Conservation (phyloP, 2,888 invertebrate species). For the Lycia hirtaria region DNA sequence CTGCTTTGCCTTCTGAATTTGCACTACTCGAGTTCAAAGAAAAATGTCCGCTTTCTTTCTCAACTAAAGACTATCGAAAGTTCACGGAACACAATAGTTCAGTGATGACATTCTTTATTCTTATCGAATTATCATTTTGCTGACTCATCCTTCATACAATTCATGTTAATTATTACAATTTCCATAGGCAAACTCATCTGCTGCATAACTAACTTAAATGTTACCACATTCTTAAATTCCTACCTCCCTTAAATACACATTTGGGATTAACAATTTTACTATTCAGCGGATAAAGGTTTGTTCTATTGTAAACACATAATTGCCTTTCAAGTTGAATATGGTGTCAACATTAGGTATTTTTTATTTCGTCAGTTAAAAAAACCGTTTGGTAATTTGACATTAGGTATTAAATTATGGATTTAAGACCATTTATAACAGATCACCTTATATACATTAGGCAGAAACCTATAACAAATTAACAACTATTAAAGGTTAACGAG, state of each 20-base stretch:
- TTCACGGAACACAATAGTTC: constrained; percentile 68
- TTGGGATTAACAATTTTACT: background rate
- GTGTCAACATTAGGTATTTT: too few relatives aligned
- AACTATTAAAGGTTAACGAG: too few relatives aligned
- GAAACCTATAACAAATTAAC: too few relatives aligned
- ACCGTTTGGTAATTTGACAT: too few relatives aligned
- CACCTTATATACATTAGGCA: too few relatives aligned
- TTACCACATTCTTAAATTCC: background rate
- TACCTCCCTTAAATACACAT: background rate
- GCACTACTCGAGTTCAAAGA: constrained; percentile 55
- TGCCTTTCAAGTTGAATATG: too few relatives aligned
- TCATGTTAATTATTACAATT: constrained; percentile 79
- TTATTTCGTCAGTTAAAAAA: too few relatives aligned
- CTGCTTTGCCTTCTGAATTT: background rate
- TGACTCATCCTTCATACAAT: constrained; percentile 78
- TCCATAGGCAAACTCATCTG: constrained; percentile 70
- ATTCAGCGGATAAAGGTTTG: background rate
- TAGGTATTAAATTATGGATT: too few relatives aligned
- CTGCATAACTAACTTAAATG: constrained; percentile 28
- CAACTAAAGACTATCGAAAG: constrained; percentile 66
- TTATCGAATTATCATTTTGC: constrained; percentile 73
- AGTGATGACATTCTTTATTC: constrained; percentile 68
- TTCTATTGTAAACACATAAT: too few relatives aligned
- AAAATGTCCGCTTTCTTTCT: constrained; percentile 72
- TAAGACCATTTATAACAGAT: too few relatives aligned